Evolutionary conservation across 2,888 invertebrate genomes (phyloP).

Genomic region (Orchesellides sinensis): DNA sequence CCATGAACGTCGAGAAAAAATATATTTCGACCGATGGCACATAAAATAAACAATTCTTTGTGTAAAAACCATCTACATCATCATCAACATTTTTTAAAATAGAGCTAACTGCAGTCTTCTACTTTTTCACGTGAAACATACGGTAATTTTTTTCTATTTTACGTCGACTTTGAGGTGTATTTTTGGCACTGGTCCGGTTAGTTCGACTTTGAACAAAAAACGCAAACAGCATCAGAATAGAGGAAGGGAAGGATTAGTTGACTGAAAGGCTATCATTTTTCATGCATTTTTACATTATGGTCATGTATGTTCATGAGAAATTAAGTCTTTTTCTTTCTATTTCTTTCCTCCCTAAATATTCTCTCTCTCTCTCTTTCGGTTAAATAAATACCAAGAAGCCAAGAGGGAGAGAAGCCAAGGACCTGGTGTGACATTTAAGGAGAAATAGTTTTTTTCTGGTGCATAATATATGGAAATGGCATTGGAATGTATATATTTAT

Average conservation of each 20-base stretch:
- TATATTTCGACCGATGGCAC: not conserved
- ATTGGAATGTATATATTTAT: no score
- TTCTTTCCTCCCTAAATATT: not conserved
- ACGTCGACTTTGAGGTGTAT: not conserved
- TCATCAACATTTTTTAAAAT: not conserved
- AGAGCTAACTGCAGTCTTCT: no score
- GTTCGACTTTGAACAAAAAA: no score
- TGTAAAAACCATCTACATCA: not conserved
- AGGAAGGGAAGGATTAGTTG: not conserved
- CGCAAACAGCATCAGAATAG: no score
- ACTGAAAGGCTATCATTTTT: constrained; percentile 27
- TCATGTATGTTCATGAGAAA: not conserved
- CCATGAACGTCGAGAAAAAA: constrained; percentile 21
- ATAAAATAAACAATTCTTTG: not conserved
- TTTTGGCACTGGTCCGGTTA: no score
- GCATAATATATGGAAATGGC: no score
- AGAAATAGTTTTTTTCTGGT: no score
- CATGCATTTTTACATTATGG: no score
- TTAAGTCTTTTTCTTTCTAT: not conserved
- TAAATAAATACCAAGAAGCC: not conserved
- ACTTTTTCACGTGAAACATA: not conserved
- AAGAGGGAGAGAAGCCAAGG: constrained; percentile 20
- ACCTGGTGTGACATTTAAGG: constrained; percentile 27
- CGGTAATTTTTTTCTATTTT: not conserved
- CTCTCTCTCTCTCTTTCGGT: no score